phyloP scores from a whole-genome alignment of 2,797 vertebrate genomes.

The Pipistrellus pipistrellus region DNA sequence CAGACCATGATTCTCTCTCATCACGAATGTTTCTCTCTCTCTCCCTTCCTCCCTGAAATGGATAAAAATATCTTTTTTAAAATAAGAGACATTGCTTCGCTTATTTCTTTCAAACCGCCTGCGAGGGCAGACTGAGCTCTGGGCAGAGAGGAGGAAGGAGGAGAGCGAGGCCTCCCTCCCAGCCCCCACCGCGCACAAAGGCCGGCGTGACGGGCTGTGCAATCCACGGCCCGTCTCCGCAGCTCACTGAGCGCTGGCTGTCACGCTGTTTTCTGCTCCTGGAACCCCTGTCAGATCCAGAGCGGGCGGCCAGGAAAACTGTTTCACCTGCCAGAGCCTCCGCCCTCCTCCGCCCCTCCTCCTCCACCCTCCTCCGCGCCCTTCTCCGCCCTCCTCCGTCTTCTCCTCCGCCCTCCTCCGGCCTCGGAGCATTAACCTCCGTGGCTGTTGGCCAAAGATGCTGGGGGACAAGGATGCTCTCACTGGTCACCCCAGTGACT shows the following conservation, averaged over 20 bases:
- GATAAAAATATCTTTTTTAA: too few relatives aligned
- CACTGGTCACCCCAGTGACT: neutral
- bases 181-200: neutral
- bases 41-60: too few relatives aligned
- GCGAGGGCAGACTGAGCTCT: slow-evolving; percentile 11
- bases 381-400: too few relatives aligned
- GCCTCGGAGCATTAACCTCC: slow-evolving; percentile 22
- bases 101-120: neutral
- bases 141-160: neutral
- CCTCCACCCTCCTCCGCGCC: too few relatives aligned
- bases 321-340: slow-evolving; percentile 41
- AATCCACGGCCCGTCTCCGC: slow-evolving; percentile 35
- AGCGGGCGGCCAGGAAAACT: slow-evolving; percentile 67
- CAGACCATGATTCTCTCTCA: too few relatives aligned
- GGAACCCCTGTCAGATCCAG: slow-evolving; percentile 75
- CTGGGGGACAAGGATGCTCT: too few relatives aligned
- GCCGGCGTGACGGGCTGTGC: slow-evolving; percentile 63
- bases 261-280: slow-evolving; percentile 72
- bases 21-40: too few relatives aligned
- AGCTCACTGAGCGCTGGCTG: slow-evolving; percentile 45
- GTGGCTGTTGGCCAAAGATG: neutral
- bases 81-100: neutral
- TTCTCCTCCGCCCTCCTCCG: too few relatives aligned
- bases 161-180: neutral
- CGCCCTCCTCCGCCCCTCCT: slow-evolving; percentile 49